Evolutionary conservation across 2,888 invertebrate species (phyloP).

Genomic region (Trichogramma evanescens): DNA sequence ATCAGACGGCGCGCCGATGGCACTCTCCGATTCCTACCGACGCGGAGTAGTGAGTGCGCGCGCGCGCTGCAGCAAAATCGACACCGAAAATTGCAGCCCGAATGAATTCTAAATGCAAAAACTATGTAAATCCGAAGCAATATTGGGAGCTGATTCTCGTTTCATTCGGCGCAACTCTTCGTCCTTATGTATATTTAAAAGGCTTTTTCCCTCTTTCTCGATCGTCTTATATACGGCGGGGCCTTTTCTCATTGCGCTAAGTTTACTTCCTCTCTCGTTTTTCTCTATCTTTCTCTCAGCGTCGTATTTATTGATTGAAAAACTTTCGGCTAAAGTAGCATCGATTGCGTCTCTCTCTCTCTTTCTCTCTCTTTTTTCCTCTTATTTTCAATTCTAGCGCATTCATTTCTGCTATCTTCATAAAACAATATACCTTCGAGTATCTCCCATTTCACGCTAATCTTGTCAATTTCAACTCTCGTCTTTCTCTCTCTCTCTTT

Average conservation of each 20-base stretch:
- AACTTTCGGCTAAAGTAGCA: too few relatives aligned
- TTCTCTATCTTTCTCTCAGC: too few relatives aligned
- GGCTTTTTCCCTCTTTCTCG: constrained; percentile 1
- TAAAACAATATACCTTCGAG: constrained; percentile 14
- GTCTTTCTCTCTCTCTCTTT: neutral
- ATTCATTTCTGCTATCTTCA: neutral
- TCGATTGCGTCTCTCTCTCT: neutral
- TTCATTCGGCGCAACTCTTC: too few relatives aligned
- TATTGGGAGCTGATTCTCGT: neutral
- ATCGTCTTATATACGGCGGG: too few relatives aligned
- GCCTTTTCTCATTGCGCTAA: too few relatives aligned
- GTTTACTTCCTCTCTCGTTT: too few relatives aligned
- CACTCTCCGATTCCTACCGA: neutral
- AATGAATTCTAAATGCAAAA: too few relatives aligned
- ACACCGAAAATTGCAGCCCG: too few relatives aligned
- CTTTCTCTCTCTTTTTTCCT: neutral
- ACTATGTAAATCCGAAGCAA: constrained; percentile 15
- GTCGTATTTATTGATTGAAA: too few relatives aligned
- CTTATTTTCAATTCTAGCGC: neutral
- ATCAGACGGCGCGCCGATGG: neutral
- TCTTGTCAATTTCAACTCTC: too few relatives aligned
- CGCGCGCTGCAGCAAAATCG: neutral
- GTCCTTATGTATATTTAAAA: too few relatives aligned
- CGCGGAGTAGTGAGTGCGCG: neutral
- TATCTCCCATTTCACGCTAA: neutral